Evolutionary conservation across 2,113 vertebrate genomes (phyloP).

Genomic region (Zootoca vivipara): DNA sequence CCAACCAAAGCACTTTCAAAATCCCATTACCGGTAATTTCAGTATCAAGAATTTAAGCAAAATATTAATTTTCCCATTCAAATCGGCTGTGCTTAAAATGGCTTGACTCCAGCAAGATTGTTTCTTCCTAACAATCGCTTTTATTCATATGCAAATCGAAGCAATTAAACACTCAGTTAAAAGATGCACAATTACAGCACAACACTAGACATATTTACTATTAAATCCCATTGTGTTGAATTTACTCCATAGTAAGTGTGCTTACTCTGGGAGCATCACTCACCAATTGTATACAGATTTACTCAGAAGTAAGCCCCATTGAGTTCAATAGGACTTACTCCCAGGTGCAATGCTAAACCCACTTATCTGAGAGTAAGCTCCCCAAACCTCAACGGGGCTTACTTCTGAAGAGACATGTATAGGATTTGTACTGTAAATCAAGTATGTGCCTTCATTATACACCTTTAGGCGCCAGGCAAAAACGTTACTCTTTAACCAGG

Average conservation of each 20-base stretch:
- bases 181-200: background rate
- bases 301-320: background rate
- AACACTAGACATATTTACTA: background rate
- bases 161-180: background rate
- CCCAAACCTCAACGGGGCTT: too few relatives aligned
- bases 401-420: background rate
- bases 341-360: background rate
- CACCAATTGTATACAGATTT: background rate
- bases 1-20: background rate
- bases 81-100: background rate
- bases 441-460: too few relatives aligned
- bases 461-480: too few relatives aligned
- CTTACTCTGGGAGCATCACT: background rate
- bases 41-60: background rate
- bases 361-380: too few relatives aligned
- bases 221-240: background rate
- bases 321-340: background rate
- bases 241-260: background rate
- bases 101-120: background rate
- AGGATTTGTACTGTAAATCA: background rate
- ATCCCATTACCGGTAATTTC: background rate
- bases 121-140: too few relatives aligned
- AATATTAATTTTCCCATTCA: background rate
- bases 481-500: too few relatives aligned
- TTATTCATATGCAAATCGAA: background rate